A percentile compares a stretch with the other conserved stretches of the same genome.
phyloP scores from a whole-genome alignment of 2,797 vertebrate genomes.

The Eulemur rubriventer region DNA sequence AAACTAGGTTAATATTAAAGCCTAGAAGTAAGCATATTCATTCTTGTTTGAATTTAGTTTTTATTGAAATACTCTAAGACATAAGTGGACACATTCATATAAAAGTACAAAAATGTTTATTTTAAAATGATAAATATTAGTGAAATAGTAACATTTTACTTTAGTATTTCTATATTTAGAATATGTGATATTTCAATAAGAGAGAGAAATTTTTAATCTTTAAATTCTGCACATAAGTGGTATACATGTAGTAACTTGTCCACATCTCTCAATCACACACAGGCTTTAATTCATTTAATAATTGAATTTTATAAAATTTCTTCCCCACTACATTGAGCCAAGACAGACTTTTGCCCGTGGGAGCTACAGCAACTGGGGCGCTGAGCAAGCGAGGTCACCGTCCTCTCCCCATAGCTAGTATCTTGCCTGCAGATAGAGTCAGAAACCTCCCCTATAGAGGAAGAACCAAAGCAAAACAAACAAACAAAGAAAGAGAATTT shows the following conservation, averaged over 20 bases:
- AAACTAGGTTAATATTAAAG: constrained; percentile 11
- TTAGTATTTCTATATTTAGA: neutral
- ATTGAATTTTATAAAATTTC: neutral
- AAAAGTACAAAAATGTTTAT: neutral
- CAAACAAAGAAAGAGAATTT: too few species aligned
- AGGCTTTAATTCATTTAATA: constrained; percentile 1
- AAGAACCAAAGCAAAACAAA: too few species aligned
- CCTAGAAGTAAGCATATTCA: neutral
- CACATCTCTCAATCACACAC: neutral
- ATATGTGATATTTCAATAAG: neutral
- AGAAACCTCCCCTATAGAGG: too few species aligned
- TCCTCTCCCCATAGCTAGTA: too few species aligned
- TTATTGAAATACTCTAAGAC: neutral
- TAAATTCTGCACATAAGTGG: neutral
- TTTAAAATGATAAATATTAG: neutral
- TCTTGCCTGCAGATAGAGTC: too few species aligned
- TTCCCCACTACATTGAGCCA: neutral
- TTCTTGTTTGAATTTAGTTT: neutral
- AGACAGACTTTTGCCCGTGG: too few species aligned
- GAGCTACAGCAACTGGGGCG: too few species aligned
- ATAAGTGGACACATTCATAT: neutral
- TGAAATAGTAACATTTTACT: neutral
- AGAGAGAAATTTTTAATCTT: neutral
- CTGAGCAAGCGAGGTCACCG: too few species aligned
- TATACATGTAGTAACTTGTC: neutral